Base-by-base conservation (phyloP, 2,888 invertebrate genomes). In the Pantelozetes paolii region DNA sequence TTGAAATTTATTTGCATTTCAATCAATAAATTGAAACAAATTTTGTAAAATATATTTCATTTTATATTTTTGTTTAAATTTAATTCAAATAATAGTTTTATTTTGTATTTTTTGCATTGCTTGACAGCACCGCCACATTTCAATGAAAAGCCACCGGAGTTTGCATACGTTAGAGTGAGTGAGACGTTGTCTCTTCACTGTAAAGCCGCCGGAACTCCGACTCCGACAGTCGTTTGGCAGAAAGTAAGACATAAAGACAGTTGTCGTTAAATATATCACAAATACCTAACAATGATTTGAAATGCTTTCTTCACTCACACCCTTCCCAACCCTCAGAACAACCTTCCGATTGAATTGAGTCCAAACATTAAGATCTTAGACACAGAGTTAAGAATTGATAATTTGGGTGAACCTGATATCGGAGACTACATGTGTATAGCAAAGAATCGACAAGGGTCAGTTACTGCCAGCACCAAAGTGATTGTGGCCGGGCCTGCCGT, bases 401-500 rank as follows among this genome's bases (percentile, higher is more conserved):
- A 91, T 84, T 91, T 97, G 81, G 88, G 93, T 79, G 90, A 91
- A 84, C 91, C 92, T 82, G 96, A 97, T 84, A 94, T 95, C 81
- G 96, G 75, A 11, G 94, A 94, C 84, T 97, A 96, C 85, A 93
- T 92, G 79, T 97, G 96, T 85, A 91, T 94, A 82, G 96, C 95
- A 80, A 88, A 92, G 80, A 94, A 96, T 85, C 91, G 92, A 80
- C 94, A 96, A 85, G 96, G 96, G 20, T 92, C 94, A 84, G 93
- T 94, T 80, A 93, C 94, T 81, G 94, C 96, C 84, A 93, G 92
- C 77, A 94, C 95, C 79, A 88, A 94, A 82, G 93, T 97, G 83
- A 92, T 96, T 84, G 92, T 96, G 82, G 96, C 96, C 81, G 94
- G 96, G 79, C 94, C 94, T 82, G 95, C 96, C 79, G 93, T 94